Base-by-base conservation (phyloP, 2,113 vertebrate species). In the Nerophis lumbriciformis region DNA sequence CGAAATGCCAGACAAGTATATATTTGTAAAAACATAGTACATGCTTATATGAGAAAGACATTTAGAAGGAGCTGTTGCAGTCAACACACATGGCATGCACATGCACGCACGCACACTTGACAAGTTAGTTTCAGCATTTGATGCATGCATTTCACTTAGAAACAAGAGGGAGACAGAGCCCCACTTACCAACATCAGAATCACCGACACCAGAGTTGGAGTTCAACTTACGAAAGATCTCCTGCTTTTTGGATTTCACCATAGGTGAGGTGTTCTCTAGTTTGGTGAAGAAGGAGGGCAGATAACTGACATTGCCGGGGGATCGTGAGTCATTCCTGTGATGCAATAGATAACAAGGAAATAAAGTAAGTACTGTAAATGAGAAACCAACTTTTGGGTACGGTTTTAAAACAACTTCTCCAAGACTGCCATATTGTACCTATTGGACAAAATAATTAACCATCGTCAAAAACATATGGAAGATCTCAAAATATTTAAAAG, bases 151-250 rank as follows among this genome's bases (percentile, higher is more conserved):
- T 56, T 54, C 53, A 69, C 59, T 59, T 44, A 12, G 47, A 48
- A 44, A 4, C 21, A 49, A 36, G 35, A 50, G 8, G 8, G 49
- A 61, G 35, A 60, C 45, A 37, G 15, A 65, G 63, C 66, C 84
- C 87, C 90, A 93, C 95, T 93, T 95, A 98, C 97, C 94, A 88
- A 98, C 93, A 79, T 99, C 97, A 90, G 94, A 92, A 88, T 98
- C 95, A 85, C 94, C 86, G 83, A 93, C 94, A 90, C 94, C 93
- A 88, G 93, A 94, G 63, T 90, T 95, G 91, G 94, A 97, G 91
- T 96, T 98, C 90, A 97, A 92, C 90, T 98, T 99, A 88, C 96
- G 97, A 88, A 97, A 95, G 89, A 99, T 98, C 90, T 99, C 97
- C 89, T 99, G 96, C 88, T 99, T 99, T 90, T 98, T 99, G 83